Evolutionary conservation across 35 echinoderm and acorn worm species (phyloP).

Genomic region (Heliocidaris erythrogramma): DNA sequence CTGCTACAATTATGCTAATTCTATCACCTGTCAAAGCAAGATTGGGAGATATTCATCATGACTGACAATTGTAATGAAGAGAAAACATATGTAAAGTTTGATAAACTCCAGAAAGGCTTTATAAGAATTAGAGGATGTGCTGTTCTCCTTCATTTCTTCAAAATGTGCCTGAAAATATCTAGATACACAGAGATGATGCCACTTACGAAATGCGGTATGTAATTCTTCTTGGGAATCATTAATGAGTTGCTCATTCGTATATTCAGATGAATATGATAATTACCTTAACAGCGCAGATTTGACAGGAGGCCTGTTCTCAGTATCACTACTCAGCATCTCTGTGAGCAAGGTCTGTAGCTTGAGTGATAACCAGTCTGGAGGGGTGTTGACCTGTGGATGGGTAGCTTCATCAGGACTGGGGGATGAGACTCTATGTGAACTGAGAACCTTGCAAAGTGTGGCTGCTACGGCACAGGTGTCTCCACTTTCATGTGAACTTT

Average conservation of each 20-base stretch:
- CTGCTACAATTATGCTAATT: not conserved
- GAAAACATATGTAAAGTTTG: too few species aligned
- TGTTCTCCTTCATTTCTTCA: too few species aligned
- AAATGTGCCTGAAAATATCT: too few species aligned
- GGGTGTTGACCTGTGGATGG: not conserved
- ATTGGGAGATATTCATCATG: not conserved
- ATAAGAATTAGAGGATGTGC: too few species aligned
- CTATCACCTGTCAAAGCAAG: not conserved
- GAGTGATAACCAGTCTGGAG: conserved; percentile 16
- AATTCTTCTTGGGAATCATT: not conserved
- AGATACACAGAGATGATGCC: too few species aligned
- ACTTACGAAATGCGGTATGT: too few species aligned
- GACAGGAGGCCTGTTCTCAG: not conserved
- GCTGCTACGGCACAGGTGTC: not conserved
- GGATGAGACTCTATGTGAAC: not conserved
- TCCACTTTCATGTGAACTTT: not conserved
- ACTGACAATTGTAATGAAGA: not conserved
- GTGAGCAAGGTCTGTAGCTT: not conserved
- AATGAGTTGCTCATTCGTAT: not conserved
- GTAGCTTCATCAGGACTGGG: not conserved
- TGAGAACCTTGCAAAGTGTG: not conserved
- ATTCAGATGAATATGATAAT: not conserved
- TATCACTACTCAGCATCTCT: not conserved
- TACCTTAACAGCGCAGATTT: not conserved
- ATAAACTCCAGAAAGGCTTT: too few species aligned